Conservation (phyloP, 1,140 invertebrate species). For the Hydropsyche tenuis region DNA sequence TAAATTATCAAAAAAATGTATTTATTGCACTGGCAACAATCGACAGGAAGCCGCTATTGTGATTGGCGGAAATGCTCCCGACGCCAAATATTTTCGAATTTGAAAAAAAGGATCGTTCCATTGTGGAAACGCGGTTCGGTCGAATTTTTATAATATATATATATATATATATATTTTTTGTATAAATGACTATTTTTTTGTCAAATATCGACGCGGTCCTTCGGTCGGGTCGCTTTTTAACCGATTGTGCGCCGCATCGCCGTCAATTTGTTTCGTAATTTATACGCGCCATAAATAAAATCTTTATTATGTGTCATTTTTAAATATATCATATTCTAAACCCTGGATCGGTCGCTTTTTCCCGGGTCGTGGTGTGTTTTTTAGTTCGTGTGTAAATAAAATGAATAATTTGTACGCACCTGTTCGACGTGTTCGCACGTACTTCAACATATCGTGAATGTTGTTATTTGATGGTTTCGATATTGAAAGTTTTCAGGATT, state of each 20-base stretch:
- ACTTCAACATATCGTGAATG: neutral
- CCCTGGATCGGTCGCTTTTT: neutral
- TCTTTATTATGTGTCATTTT: slow-evolving; percentile 36
- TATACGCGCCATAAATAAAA: slow-evolving; percentile 36
- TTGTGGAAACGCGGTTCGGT: neutral
- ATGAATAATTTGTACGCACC: neutral
- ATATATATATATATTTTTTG: neutral
- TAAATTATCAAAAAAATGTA: slow-evolving; percentile 12
- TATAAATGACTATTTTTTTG: neutral
- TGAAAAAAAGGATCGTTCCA: slow-evolving; percentile 4
- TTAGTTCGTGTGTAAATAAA: neutral
- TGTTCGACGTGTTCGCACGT: slow-evolving; percentile 11
- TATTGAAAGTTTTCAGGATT: too few relatives aligned
- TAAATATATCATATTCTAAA: slow-evolving; percentile 28
- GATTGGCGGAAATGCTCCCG: slow-evolving; percentile 30
- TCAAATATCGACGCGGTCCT: slow-evolving; percentile 7
- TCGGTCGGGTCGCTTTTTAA: slow-evolving; percentile 6
- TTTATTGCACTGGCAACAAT: slow-evolving; percentile 21
- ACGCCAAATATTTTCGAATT: slow-evolving; percentile 30
- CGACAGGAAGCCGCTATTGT: slow-evolving; percentile 29
- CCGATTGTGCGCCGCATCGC: slow-evolving; percentile 2
- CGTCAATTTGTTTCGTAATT: slow-evolving; percentile 32
- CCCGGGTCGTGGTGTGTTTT: neutral
- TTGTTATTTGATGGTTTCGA: too few relatives aligned
- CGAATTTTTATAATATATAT: neutral